Percentiles rank a stretch among this genome's conserved stretches.
phyloP scores from a whole-genome alignment of 2,113 vertebrate genomes.

The Actenoides hombroni region DNA sequence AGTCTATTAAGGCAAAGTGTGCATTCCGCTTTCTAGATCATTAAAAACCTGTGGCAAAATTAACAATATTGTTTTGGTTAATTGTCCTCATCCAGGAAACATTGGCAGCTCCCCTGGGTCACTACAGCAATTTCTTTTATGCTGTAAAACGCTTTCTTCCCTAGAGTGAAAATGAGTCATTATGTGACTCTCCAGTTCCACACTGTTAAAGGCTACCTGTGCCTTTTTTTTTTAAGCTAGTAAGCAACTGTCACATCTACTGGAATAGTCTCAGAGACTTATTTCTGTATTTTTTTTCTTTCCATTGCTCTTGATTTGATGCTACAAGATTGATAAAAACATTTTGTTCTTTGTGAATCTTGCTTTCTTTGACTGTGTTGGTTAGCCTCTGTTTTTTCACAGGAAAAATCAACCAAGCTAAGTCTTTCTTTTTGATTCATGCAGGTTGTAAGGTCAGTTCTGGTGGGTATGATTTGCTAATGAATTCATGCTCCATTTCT shows the following conservation, averaged over 20 bases:
- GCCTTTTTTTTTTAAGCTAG: neutral
- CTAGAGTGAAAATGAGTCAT: neutral
- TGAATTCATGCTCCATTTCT: constrained; percentile 46
- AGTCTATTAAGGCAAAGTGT: neutral
- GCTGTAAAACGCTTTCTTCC: constrained; percentile 1
- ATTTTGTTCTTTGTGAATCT: neutral
- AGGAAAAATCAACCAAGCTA: neutral
- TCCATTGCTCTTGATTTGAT: neutral
- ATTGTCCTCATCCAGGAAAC: constrained; percentile 26
- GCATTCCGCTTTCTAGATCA: constrained; percentile 20
- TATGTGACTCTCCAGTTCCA: neutral
- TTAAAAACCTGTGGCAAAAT: constrained; percentile 52
- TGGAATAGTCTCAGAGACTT: neutral
- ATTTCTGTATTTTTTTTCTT: neutral
- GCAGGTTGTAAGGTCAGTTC: constrained; percentile 45
- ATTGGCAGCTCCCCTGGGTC: neutral
- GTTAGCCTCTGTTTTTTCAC: neutral
- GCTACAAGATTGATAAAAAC: neutral
- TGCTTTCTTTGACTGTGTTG: neutral
- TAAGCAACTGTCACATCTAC: neutral
- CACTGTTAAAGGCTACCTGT: neutral
- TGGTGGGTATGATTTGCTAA: constrained; percentile 35
- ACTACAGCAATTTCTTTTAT: constrained; percentile 5
- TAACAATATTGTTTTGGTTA: constrained; percentile 51
- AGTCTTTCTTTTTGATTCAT: constrained; percentile 7